Base-by-base conservation (phyloP, 1,140 invertebrate genomes). In the Sipha flava region DNA sequence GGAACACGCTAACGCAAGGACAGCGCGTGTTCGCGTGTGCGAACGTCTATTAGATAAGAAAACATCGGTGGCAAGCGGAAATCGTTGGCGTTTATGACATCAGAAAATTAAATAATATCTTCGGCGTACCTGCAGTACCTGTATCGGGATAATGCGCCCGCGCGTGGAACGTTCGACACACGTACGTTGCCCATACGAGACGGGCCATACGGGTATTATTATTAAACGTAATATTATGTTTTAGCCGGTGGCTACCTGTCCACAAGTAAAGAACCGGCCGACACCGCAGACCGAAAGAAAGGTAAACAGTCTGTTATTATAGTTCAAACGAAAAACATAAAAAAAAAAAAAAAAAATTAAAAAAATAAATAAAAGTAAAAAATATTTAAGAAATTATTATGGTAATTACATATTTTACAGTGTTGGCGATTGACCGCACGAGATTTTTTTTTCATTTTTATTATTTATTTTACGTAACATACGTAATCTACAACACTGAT, bases 41-140 rank as follows among this genome's bases (percentile, higher is more conserved):
- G 26, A 34, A 14, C 47, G 72, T 75, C 45, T 54, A 34, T 75
- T 34, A 34, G 49, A 52, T 52, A 34, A 75, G 29, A 54, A 75
- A 40, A 34, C 47, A n/a, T 66, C 7, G 49, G 49, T 75, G 14
- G 37, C 47, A 18, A 31, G 47, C 72, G 72, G 49, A 75, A 54
- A 54, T 37, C 72, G 72, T 75, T 75, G 72, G 72, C 72, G 72
- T 75, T 21, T 21, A 54, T 75, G 72, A 75, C 72, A 75, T 75
- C 72, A 54, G 9, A 31, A 49, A 49, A 43, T 66, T 66, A 66
- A 66, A 66, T 43, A 66, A 66, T 66, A 66, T 43, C 64, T 66
- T 43, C 18, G 34, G 10, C n/a, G 59, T n/a, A n/a, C n/a, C n/a
- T n/a, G n/a, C n/a, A n/a, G n/a, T n/a, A n/a, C n/a, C n/a, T n/a